Conservation (phyloP, 92 coral and sea anemone genomes). For the Galaxea fascicularis region DNA sequence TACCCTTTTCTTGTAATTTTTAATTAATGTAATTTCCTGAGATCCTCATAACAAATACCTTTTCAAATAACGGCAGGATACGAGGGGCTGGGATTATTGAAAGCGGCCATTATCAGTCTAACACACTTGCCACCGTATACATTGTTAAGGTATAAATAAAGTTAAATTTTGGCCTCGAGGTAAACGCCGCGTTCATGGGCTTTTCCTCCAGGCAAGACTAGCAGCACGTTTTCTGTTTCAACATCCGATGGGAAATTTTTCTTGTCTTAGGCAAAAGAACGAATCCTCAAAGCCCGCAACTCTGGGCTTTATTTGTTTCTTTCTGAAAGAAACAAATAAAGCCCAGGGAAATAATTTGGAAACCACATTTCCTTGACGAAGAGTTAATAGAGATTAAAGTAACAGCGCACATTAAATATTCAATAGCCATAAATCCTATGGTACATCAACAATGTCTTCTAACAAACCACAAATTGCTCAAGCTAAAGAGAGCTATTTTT, state of each 20-base stretch:
- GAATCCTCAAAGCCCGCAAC: too few relatives aligned
- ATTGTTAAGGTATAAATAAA: constrained; percentile 26
- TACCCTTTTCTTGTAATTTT: constrained; percentile 26
- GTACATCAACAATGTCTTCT: constrained; percentile 36
- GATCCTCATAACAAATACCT: constrained; percentile 44
- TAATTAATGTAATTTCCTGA: constrained; percentile 53
- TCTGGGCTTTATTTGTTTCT: too few relatives aligned
- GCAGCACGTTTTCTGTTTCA: background rate
- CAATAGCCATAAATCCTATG: constrained; percentile 19
- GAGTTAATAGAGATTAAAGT: constrained; percentile 16
- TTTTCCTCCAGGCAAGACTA: background rate
- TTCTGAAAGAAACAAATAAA: background rate
- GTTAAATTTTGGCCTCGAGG: constrained; percentile 30
- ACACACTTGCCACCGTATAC: constrained; percentile 32
- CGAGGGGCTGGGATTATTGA: constrained; percentile 39
- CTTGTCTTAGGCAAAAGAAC: too few relatives aligned
- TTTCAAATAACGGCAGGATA: constrained; percentile 45
- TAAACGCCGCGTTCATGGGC: background rate
- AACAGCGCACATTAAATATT: constrained; percentile 30
- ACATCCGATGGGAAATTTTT: too few relatives aligned
- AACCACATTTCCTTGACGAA: background rate
- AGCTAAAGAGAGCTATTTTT: background rate
- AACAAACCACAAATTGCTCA: constrained; percentile 42
- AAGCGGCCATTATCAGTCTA: constrained; percentile 47
- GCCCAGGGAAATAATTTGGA: background rate